phyloP scores from a whole-genome alignment of 2,888 invertebrate genomes.

The Sphecodes monilicornis region DNA sequence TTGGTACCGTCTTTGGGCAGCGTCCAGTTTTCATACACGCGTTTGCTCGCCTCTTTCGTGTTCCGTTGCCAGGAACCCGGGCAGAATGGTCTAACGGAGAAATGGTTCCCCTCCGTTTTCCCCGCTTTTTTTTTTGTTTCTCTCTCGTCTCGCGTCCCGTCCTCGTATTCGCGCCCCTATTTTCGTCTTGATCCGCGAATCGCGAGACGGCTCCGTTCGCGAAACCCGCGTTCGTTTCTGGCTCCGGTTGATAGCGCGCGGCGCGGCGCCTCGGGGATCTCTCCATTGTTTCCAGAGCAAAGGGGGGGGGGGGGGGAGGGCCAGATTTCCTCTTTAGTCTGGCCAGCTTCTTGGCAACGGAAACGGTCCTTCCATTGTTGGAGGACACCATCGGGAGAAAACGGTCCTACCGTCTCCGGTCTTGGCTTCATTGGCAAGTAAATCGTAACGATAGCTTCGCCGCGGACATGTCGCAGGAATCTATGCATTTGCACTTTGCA shows the following conservation, averaged over 20 bases:
- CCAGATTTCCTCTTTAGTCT: conserved; percentile 26
- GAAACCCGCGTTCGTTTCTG: conserved; percentile 47
- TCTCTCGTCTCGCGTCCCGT: neutral
- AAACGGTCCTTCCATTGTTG: conserved; percentile 32
- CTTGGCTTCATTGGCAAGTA: conserved; percentile 65
- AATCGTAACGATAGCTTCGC: conserved; percentile 44
- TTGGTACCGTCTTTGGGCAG: conserved; percentile 41
- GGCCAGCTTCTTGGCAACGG: conserved; percentile 69
- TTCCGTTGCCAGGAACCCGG: conserved; percentile 62
- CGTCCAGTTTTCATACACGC: conserved; percentile 49
- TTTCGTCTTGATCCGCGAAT: neutral
- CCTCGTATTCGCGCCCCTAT: neutral
- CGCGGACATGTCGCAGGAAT: conserved; percentile 30
- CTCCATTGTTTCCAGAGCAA: conserved; percentile 49
- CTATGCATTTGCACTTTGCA: conserved; percentile 40
- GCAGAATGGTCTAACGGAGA: conserved; percentile 8
- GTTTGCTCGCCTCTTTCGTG: conserved; percentile 19
- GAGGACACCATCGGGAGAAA: conserved; percentile 30
- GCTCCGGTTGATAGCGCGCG: conserved; percentile 40
- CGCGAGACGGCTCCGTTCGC: neutral
- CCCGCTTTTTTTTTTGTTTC: conserved; percentile 19
- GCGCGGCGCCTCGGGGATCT: conserved; percentile 10
- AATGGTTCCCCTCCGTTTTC: neutral
- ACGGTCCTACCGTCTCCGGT: conserved; percentile 30
- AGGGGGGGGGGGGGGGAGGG: no score